These are phyloP conservation scores for Stramonita haemastoma DNA, from an alignment of 2,888 invertebrate genomes.

Conservation along the genomic window DNA sequence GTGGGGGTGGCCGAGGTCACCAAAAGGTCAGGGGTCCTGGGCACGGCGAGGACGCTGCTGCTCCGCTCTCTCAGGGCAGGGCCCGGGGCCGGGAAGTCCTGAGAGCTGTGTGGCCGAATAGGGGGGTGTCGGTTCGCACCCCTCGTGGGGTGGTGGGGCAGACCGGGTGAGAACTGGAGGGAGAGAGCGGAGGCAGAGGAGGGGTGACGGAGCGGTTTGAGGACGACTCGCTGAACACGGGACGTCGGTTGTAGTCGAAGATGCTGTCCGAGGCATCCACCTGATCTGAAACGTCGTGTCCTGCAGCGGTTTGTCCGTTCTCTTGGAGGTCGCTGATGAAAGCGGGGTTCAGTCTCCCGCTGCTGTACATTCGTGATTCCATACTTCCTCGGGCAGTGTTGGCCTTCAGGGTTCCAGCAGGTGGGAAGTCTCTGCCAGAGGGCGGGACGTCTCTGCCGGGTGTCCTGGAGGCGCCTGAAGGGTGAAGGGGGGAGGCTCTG, in stretches of 20 bases:
- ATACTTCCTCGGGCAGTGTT: not conserved
- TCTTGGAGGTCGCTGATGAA: conserved; percentile 42
- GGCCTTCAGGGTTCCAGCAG: not conserved
- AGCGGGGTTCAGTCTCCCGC: conserved; percentile 32
- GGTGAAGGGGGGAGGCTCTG: not conserved
- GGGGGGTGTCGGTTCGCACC: too few relatives aligned
- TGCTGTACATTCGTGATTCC: not conserved
- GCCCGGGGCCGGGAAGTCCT: not conserved
- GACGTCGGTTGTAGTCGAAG: conserved; percentile 55
- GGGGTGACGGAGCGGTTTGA: conserved; percentile 69
- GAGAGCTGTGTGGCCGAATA: conserved; percentile 18
- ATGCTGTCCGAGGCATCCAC: conserved; percentile 58
- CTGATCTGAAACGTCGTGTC: not conserved
- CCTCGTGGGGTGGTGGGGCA: not conserved
- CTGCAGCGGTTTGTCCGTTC: not conserved
- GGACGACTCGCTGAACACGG: conserved; percentile 52
- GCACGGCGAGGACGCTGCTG: conserved; percentile 52
- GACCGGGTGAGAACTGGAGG: conserved; percentile 60
- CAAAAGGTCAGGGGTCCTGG: conserved; percentile 54
- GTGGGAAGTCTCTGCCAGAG: not conserved
- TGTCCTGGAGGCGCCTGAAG: not conserved
- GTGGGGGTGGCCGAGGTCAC: conserved; percentile 23
- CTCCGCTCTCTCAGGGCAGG: conserved; percentile 40
- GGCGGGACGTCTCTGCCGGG: not conserved
- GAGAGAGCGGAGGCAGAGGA: conserved; percentile 69